phyloP scores from a whole-genome alignment of 2,113 vertebrate species.

The Podarcis muralis region DNA sequence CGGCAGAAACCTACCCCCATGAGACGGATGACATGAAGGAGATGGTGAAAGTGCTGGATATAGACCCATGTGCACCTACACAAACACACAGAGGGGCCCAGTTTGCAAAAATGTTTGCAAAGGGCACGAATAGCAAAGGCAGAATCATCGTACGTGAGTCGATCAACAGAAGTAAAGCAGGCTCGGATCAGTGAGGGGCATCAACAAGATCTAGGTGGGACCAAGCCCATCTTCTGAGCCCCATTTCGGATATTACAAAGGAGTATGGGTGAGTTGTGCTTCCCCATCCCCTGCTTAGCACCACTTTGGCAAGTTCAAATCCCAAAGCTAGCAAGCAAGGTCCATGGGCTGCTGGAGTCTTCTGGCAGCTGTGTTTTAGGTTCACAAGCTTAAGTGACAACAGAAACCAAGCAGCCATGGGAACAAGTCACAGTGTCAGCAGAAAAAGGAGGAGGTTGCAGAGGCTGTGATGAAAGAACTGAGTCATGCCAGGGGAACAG shows the following conservation, averaged over 20 bases:
- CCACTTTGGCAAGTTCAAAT: neutral
- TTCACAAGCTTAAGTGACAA: neutral
- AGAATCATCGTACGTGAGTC: neutral
- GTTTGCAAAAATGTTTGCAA: neutral
- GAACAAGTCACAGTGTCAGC: neutral
- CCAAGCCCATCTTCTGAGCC: neutral
- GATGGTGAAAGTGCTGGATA: too few species aligned
- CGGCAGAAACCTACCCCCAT: neutral
- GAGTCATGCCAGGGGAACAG: neutral
- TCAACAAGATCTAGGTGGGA: neutral
- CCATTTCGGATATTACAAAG: neutral
- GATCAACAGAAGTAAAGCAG: neutral
- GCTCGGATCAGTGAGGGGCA: neutral
- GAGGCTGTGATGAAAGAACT: neutral
- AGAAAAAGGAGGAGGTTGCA: constrained; percentile 1
- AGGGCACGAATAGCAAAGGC: neutral
- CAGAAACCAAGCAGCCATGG: neutral
- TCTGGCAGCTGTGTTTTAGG: neutral
- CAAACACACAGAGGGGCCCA: neutral
- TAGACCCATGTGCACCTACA: too few species aligned
- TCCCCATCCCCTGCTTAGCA: neutral
- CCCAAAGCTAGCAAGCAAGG: neutral
- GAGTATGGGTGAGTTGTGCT: neutral
- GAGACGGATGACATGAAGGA: neutral
- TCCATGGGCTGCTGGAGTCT: neutral